Base-by-base conservation (phyloP, 2,113 vertebrate genomes). In the Syngnathus scovelli region DNA sequence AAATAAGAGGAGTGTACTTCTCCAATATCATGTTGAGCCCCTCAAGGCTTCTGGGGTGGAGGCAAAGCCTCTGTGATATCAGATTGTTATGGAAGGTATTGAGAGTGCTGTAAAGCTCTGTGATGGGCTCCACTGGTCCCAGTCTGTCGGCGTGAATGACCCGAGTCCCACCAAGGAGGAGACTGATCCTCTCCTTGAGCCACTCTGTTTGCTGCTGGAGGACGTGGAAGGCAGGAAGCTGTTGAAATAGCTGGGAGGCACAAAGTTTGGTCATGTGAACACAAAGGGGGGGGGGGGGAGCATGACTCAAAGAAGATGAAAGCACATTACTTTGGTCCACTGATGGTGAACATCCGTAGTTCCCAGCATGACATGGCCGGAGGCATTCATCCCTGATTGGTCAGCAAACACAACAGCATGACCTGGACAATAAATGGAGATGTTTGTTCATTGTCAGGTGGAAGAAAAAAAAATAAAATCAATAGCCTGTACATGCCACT, bases 301-400 rank as follows among this genome's bases (percentile, higher is more conserved):
- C 16, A 19, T 8, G 23, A 18, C 9, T 60, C 18, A 12, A 39
- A 16, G 37, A 0, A 61, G 33, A 4, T 27, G 51, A 9, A 11
- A 33, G 33, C 59, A 16, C 67, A 79, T 92, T 92, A 99, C 97
- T 87, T 94, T 94, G 18, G 89, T 90, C 97, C 97, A 99, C 77
- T 98, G 93, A 52, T 98, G 93, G 72, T 98, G 96, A 74, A 99
- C 97, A 54, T 99, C 96, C 91, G 91, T 95, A 56, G 94, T 98
- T 79, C 97, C 97, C 68, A 99, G 90, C 94, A 97, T 95, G 51
- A 98, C 82, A 13, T 98, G 91, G 60, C 97, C 96, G 18, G 90
- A 89, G 0, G 94, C 94, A 21, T 94, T 98, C 93, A 99, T 88
- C 43, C 95, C 96, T 0, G 97, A 98, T 41, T 91, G 92, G 87